These are phyloP conservation scores for Naja naja DNA, from an alignment of 2,113 vertebrate genomes.

Conservation along the genomic window DNA sequence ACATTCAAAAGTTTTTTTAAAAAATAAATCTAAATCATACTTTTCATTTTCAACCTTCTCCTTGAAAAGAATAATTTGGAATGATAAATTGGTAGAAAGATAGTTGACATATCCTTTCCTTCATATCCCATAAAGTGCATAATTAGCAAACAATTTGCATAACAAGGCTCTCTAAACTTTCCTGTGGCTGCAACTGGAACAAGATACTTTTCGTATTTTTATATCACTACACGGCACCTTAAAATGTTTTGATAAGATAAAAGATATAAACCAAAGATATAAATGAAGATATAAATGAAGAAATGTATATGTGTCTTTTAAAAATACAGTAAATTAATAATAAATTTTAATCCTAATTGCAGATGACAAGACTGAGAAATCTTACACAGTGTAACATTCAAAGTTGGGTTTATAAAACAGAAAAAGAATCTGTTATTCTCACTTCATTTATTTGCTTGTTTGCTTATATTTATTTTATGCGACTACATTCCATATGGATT, in stretches of 20 bases:
- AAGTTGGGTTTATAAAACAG: not conserved
- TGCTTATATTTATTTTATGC: not conserved
- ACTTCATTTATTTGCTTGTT: not conserved
- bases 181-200: not conserved
- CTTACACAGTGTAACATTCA: not conserved
- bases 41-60: not conserved
- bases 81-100: not conserved
- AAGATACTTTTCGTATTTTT: not conserved
- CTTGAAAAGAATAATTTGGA: not conserved
- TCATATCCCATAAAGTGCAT: not conserved
- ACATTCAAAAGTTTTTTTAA: not conserved
- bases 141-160: not conserved
- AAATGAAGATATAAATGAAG: not conserved
- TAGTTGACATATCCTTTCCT: not conserved
- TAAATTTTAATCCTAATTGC: not conserved
- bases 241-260: not conserved
- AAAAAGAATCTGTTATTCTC: not conserved
- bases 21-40: not conserved
- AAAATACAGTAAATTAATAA: not conserved
- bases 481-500: not conserved
- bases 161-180: not conserved
- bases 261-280: not conserved
- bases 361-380: not conserved
- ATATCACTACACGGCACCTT: not conserved
- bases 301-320: not conserved